phyloP scores from a whole-genome alignment of 2,888 invertebrate genomes.

The Eurytoma adleriae region DNA sequence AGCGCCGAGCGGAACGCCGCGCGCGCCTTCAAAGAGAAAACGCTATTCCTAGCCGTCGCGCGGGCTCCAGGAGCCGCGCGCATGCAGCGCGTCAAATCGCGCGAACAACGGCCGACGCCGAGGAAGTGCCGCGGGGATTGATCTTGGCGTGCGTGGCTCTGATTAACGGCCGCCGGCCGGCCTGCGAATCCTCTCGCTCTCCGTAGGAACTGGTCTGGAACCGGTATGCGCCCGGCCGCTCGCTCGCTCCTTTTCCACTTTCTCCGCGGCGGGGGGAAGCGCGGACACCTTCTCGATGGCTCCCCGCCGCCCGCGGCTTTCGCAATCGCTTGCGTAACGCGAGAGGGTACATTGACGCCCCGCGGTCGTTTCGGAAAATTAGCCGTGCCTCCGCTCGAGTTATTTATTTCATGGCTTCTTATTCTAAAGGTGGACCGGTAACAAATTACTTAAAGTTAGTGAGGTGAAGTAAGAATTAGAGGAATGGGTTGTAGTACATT shows the following conservation, averaged over 20 bases:
- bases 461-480: no score
- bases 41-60: background rate
- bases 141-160: background rate
- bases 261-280: conserved; percentile 28
- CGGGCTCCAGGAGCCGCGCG: background rate
- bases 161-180: conserved; percentile 27
- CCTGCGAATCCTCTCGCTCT: conserved; percentile 48
- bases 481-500: no score
- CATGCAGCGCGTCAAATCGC: conserved; percentile 19
- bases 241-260: conserved; percentile 42
- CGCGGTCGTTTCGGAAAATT: no score
- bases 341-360: conserved; percentile 53
- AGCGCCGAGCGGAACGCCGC: background rate
- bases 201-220: conserved; percentile 39
- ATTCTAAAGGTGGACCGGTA: no score
- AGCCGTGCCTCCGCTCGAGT: no score
- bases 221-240: background rate
- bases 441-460: no score
- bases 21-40: background rate
- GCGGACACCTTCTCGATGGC: conserved; percentile 43
- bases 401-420: no score
- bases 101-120: background rate
- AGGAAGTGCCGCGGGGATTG: background rate
- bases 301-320: conserved; percentile 50
- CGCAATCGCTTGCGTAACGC: conserved; percentile 59